Evolutionary conservation across 37 sponge, comb jelly and placozoan species (phyloP).

Genomic region (Ephydatia muelleri): DNA sequence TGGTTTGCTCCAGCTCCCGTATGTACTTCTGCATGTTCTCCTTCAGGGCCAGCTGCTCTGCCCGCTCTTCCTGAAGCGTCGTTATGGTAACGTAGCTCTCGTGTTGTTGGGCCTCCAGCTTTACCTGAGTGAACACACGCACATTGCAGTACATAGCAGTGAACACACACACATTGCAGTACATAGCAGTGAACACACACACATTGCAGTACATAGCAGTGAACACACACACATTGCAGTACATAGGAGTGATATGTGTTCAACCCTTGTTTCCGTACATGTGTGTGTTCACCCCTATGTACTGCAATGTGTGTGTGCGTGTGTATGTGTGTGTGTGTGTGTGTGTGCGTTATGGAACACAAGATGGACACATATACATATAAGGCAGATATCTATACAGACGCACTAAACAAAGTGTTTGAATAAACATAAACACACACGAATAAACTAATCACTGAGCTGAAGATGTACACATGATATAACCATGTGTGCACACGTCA

Average conservation of each 20-base stretch:
- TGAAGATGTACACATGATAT: no score
- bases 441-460: not conserved
- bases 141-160: not conserved
- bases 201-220: not conserved
- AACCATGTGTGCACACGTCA: no score
- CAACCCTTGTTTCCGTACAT: no score
- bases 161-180: no score
- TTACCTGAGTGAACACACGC: slow-evolving; percentile 45
- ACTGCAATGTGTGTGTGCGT: no score
- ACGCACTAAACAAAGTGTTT: not conserved
- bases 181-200: not conserved
- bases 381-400: not conserved
- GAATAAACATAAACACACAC: slow-evolving; percentile 21
- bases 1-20: slow-evolving; percentile 90
- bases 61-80: slow-evolving; percentile 87
- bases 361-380: not conserved
- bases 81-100: slow-evolving; percentile 83
- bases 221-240: not conserved
- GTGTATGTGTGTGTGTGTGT: no score
- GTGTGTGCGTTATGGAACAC: not conserved
- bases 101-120: slow-evolving; percentile 69
- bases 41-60: slow-evolving; percentile 59
- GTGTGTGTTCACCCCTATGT: no score
- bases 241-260: not conserved
- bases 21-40: slow-evolving; percentile 80